A percentile compares a stretch with the other conserved stretches of the same genome.
phyloP scores from a whole-genome alignment of 2,888 invertebrate species.

The Apotomis capreana region DNA sequence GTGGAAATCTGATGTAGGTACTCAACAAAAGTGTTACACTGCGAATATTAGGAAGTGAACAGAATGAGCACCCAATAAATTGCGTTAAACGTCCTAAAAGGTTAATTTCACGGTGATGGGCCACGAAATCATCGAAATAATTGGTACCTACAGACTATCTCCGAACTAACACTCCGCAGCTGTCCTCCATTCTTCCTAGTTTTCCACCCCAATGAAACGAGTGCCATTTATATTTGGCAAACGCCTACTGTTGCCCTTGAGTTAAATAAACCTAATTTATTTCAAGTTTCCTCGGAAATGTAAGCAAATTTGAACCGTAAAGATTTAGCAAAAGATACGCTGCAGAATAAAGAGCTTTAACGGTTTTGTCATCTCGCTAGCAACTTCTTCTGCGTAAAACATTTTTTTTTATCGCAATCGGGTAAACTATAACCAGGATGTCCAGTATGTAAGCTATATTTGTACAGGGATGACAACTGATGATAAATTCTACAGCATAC shows the following conservation, averaged over 20 bases:
- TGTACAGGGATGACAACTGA: too few species aligned
- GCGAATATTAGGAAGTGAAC: too few species aligned
- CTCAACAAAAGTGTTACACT: too few species aligned
- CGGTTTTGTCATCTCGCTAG: neutral
- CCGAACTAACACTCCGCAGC: slow-evolving; percentile 1
- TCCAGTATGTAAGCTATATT: too few species aligned
- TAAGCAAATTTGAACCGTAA: neutral
- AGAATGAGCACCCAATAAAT: neutral
- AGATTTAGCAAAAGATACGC: neutral
- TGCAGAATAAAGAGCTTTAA: neutral
- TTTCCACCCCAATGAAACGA: slow-evolving; percentile 1
- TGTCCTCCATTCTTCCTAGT: slow-evolving; percentile 1
- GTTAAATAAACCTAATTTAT: slow-evolving; percentile 5
- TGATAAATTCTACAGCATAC: too few species aligned
- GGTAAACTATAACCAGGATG: too few species aligned
- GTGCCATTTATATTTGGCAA: slow-evolving; percentile 2
- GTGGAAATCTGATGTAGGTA: too few species aligned
- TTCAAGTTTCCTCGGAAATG: neutral
- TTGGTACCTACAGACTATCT: neutral
- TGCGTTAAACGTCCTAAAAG: neutral
- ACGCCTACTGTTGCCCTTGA: neutral
- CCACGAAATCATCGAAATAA: neutral
- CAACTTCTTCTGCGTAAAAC: too few species aligned
- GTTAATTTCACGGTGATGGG: slow-evolving; percentile 8
- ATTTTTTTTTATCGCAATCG: too few species aligned